phyloP scores from a whole-genome alignment of 2,888 invertebrate genomes.

The Entomobrya multifasciata region DNA sequence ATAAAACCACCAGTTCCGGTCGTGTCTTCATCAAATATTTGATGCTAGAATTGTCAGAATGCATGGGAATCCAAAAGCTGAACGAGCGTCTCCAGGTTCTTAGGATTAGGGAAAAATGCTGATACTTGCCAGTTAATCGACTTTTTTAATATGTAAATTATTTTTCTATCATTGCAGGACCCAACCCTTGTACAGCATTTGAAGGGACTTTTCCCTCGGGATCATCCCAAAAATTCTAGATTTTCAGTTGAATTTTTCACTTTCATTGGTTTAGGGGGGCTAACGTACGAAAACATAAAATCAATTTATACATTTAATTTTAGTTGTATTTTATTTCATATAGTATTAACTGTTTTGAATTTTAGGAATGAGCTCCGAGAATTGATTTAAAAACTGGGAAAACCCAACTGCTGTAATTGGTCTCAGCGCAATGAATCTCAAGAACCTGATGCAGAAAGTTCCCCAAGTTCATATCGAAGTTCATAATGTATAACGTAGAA shows the following conservation, averaged over 20 bases:
- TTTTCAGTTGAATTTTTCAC: constrained; percentile 99
- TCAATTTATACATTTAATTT: too few relatives aligned
- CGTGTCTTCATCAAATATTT: constrained; percentile 98
- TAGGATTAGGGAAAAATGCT: too few relatives aligned
- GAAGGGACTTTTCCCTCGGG: constrained; percentile 95
- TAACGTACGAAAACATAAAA: constrained; percentile 86
- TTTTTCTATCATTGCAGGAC: too few relatives aligned
- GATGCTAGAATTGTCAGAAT: constrained; percentile 96
- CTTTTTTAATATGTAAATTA: too few relatives aligned
- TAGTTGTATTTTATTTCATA: too few relatives aligned
- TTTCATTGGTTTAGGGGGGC: constrained; percentile 96
- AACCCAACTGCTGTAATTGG: constrained; percentile 82
- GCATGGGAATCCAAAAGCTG: constrained; percentile 95
- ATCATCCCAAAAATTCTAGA: constrained; percentile 97
- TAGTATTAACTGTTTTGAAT: too few relatives aligned
- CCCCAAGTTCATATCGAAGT: constrained; percentile 81
- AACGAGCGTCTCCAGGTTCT: too few relatives aligned
- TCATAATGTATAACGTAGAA: too few relatives aligned
- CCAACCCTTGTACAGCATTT: constrained; percentile 92
- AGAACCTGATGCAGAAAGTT: constrained; percentile 30
- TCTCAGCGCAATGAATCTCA: constrained; percentile 78
- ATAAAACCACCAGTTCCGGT: constrained; percentile 98
- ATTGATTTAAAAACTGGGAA: constrained; percentile 91
- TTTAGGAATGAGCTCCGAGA: constrained; percentile 91
- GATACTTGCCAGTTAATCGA: too few relatives aligned